Percentiles rank a stretch among this genome's conserved stretches.
These are phyloP conservation scores for Ochlodes sylvanus DNA, from an alignment of 2,888 invertebrate genomes.

Conservation along the genomic window DNA sequence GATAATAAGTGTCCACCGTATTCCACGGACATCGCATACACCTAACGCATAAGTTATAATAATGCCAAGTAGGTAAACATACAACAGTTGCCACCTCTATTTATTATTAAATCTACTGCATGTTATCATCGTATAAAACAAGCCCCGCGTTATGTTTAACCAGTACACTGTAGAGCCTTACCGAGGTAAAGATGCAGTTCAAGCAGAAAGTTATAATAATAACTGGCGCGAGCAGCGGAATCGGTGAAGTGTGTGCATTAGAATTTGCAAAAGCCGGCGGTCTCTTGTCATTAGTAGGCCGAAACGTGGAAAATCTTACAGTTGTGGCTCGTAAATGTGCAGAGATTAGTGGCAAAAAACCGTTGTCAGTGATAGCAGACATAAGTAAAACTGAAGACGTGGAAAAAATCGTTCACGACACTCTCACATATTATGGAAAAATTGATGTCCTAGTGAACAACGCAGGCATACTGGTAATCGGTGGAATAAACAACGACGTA, in stretches of 20 bases:
- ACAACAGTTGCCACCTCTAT: not conserved
- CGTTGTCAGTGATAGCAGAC: slow-evolving; percentile 63
- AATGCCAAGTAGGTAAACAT: too few relatives aligned
- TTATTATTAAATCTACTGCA: not conserved
- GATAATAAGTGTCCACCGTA: too few relatives aligned
- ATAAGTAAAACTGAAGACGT: slow-evolving; percentile 61
- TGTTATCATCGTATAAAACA: not conserved
- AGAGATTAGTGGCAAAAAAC: slow-evolving; percentile 53
- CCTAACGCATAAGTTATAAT: too few relatives aligned
- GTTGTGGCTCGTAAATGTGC: slow-evolving; percentile 60
- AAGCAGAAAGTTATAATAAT: slow-evolving; percentile 68
- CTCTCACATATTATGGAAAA: slow-evolving; percentile 56
- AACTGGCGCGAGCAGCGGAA: slow-evolving; percentile 74
- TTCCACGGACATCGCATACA: too few relatives aligned
- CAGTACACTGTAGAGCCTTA: not conserved
- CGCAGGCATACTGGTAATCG: slow-evolving; percentile 59
- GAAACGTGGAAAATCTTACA: slow-evolving; percentile 62
- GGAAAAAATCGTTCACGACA: slow-evolving; percentile 59
- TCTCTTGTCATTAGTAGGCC: slow-evolving; percentile 60
- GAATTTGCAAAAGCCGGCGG: slow-evolving; percentile 64
- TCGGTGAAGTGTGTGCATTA: slow-evolving; percentile 67
- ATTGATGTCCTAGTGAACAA: slow-evolving; percentile 73
- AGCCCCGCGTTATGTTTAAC: not conserved
- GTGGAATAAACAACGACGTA: slow-evolving; percentile 52
- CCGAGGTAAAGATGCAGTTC: slow-evolving; percentile 60